Conservation (phyloP, 1,140 invertebrate genomes). For the Anoplophora glabripennis region DNA sequence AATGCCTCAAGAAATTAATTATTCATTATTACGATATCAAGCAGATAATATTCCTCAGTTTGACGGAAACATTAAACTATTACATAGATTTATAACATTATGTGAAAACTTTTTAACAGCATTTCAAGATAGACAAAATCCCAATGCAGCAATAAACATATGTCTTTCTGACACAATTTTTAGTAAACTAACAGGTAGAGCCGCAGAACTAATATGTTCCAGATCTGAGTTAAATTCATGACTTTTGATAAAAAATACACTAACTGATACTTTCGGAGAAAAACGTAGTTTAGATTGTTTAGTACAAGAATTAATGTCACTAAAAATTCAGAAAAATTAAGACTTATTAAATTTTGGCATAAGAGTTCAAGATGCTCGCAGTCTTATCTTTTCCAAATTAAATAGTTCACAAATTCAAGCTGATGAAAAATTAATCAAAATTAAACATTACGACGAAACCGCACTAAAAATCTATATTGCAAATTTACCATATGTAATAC, state of each 20-base stretch:
- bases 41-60: conserved; percentile 18
- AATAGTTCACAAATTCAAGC: conserved; percentile 10
- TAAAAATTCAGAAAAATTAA: conserved; percentile 23
- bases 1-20: conserved; percentile 6
- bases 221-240: conserved; percentile 24
- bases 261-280: conserved; percentile 22
- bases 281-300: conserved; percentile 28
- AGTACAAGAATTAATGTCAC: conserved; percentile 23
- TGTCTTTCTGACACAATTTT: conserved; percentile 11
- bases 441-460: conserved; percentile 6
- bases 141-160: conserved; percentile 17
- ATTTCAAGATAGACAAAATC: conserved; percentile 3
- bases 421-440: conserved; percentile 13
- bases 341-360: conserved; percentile 20
- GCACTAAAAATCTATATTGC: no score
- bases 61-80: conserved; percentile 15
- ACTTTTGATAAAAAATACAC: conserved; percentile 15
- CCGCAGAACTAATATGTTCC: conserved; percentile 19
- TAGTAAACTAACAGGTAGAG: conserved; percentile 25
- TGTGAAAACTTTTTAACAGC: conserved; percentile 11
- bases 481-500: no score
- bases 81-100: conserved; percentile 12
- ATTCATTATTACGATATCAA: conserved; percentile 11
- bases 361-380: conserved; percentile 18
- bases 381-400: conserved; percentile 20